Percentiles rank a stretch among this genome's conserved stretches.
These are phyloP conservation scores for Xiphorhynchus elegans DNA, from an alignment of 2,113 vertebrate species.

Conservation along the genomic window DNA sequence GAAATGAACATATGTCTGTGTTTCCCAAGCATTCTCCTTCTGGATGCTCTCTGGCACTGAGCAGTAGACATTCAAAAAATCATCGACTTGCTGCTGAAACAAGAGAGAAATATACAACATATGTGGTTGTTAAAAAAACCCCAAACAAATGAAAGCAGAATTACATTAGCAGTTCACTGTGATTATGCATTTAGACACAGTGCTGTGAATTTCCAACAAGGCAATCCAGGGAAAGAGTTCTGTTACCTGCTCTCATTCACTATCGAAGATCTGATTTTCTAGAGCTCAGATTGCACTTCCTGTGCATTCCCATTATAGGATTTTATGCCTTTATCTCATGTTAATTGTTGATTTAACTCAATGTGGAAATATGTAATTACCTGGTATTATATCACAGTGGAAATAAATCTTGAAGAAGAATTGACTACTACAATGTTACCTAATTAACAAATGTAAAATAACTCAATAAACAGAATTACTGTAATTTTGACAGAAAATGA, in stretches of 20 bases:
- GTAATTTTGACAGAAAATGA: not conserved
- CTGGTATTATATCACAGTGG: not conserved
- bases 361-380: not conserved
- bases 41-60: slow-evolving; percentile 77
- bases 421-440: not conserved
- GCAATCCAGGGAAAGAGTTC: not conserved
- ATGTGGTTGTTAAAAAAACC: not conserved
- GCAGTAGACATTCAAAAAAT: slow-evolving; percentile 79
- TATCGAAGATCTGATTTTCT: not conserved
- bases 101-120: not conserved
- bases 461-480: not conserved
- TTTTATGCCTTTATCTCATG: not conserved
- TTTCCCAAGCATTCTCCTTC: slow-evolving; percentile 79
- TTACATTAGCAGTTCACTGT: not conserved
- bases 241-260: not conserved
- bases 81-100: slow-evolving; percentile 76
- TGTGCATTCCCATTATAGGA: not conserved
- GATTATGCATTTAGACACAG: not conserved
- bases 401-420: not conserved
- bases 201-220: not conserved
- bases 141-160: not conserved
- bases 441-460: not conserved
- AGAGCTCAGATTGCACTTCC: fast-evolving
- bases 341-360: not conserved
- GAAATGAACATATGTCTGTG: slow-evolving; percentile 79